These are phyloP conservation scores for Otolemur garnettii DNA, from an alignment of 2,113 vertebrate species.

Conservation along the genomic window DNA sequence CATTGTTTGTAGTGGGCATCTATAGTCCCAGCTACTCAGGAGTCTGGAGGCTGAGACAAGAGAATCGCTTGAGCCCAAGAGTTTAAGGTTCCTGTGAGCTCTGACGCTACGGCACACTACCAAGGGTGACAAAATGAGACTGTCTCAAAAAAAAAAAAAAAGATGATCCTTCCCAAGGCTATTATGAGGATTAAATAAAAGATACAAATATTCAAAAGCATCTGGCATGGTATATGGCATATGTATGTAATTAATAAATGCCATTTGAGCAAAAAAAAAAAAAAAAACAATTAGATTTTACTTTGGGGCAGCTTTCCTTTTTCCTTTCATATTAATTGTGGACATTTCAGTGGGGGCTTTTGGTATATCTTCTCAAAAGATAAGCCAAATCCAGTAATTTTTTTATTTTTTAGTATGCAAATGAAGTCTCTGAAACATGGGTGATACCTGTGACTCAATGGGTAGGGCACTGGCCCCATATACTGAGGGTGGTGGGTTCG, in stretches of 20 bases:
- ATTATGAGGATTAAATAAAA: background rate
- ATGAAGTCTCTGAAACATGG: background rate
- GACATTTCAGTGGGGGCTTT: background rate
- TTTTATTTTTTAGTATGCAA: constrained; percentile 41
- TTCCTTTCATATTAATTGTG: constrained; percentile 16
- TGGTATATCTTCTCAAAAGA: constrained; percentile 13
- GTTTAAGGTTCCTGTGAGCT: too few species aligned
- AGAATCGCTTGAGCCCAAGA: too few species aligned
- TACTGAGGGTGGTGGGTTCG: too few species aligned
- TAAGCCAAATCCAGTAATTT: constrained; percentile 16
- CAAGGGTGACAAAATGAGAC: too few species aligned
- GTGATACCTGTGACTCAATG: too few species aligned
- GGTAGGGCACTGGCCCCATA: too few species aligned
- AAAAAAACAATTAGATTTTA: background rate
- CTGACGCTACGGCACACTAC: too few species aligned
- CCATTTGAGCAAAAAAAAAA: constrained; percentile 26
- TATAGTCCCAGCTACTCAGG: too few species aligned
- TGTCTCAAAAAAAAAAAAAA: too few species aligned
- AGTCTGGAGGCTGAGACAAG: too few species aligned
- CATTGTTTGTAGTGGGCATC: too few species aligned
- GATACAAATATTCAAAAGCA: background rate
- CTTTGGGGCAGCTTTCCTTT: background rate
- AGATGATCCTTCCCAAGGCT: background rate
- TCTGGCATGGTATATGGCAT: background rate
- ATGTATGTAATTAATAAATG: background rate